These are phyloP conservation scores for Dolichoris vasculosae DNA, from an alignment of 1,140 invertebrate species.

Conservation along the genomic window DNA sequence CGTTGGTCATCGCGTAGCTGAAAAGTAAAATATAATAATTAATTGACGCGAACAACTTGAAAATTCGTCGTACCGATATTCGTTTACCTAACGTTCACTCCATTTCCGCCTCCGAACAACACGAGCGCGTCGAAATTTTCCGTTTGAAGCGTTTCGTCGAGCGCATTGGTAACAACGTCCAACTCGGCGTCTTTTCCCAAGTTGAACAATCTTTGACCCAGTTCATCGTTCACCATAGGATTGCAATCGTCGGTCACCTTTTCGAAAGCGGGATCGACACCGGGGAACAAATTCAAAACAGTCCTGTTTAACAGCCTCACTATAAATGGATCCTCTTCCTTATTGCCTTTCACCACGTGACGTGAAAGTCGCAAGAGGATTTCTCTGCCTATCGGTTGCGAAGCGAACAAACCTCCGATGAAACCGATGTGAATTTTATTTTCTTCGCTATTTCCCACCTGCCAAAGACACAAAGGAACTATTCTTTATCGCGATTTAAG, in stretches of 20 bases:
- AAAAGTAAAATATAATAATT: constrained; percentile 55
- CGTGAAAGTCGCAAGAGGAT: constrained; percentile 86
- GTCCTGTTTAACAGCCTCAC: constrained; percentile 80
- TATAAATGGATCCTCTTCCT: constrained; percentile 79
- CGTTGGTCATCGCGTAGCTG: constrained; percentile 67
- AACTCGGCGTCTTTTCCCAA: constrained; percentile 68
- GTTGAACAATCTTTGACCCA: constrained; percentile 76
- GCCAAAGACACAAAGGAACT: too few species aligned
- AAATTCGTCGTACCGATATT: neutral
- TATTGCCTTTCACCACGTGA: constrained; percentile 84
- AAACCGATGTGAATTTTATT: constrained; percentile 87
- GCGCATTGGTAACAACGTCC: constrained; percentile 74
- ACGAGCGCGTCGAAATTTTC: constrained; percentile 79
- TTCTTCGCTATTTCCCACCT: constrained; percentile 84
- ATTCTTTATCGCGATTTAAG: neutral
- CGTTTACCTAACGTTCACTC: constrained; percentile 75
- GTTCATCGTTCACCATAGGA: constrained; percentile 73
- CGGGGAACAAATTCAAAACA: constrained; percentile 88
- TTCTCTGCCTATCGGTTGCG: constrained; percentile 89
- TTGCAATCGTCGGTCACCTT: constrained; percentile 73
- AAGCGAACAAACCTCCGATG: constrained; percentile 88
- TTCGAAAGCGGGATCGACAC: constrained; percentile 77
- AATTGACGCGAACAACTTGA: neutral
- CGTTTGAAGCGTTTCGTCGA: constrained; percentile 75
- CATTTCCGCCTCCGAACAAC: constrained; percentile 78